Evolutionary conservation across 1,140 invertebrate species (phyloP), one percentile per base, ranked within the genome.

Genomic region (Bemisia tabaci): DNA sequence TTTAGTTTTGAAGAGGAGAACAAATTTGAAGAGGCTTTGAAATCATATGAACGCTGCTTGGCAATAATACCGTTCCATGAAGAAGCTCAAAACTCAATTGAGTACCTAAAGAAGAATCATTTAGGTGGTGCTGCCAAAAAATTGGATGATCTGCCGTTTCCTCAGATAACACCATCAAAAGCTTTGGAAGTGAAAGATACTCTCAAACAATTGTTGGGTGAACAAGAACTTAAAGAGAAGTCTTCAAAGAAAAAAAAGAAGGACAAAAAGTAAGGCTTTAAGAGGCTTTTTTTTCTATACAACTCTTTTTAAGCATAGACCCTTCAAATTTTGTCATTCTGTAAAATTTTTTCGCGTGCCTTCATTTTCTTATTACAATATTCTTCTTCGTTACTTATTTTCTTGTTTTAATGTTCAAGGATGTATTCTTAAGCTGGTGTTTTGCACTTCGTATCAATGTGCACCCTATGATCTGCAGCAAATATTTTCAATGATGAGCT

Each of bases 1-100:
- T 69, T 67, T 60, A 75, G 73, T 73, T 90, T 88, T 73, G 89
- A 91, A 74, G 89, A 91, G 71, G 88, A 91, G 70, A 89, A 89
- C 71, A 90, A 91, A 71, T 84, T 87, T 60, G 85, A 90, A n/a
- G 90, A 93, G 68, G 91, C 91, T 2, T 81, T 89, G 23, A 90
- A 90, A 69, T 86, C 87, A 0, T 94, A 93, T 72, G 87, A 88
- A 72, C 88, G 88, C 73, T 92, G 90, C 74, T 76, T 93, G 22
- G 82, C 83, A 12, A 85, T 93, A 22, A 86, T 88, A 70, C 89
- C 90, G 0, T 87, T 86, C 73, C 90, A 93, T 76, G 88, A 91
- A 71, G 90, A 93, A 75, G 91, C 91, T 0, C 84, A 87, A 68
- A 88, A 87, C 72, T 90, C 88, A 0, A 81, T 92, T 65, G 87